Base-by-base conservation (phyloP, 2,888 invertebrate species). In the Pollenia amentaria region DNA sequence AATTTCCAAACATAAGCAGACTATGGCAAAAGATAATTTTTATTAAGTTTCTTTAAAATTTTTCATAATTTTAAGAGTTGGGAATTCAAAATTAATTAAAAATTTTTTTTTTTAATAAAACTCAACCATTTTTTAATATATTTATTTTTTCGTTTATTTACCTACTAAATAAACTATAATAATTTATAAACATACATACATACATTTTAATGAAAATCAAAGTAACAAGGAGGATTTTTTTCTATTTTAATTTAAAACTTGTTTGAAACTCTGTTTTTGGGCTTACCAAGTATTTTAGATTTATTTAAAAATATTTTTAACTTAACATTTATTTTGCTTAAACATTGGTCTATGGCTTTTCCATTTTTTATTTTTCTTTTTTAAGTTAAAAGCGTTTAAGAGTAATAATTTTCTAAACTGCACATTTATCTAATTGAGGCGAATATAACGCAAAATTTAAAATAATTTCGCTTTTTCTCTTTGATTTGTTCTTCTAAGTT, bases 251-350 rank as follows among this genome's bases (percentile, higher is more conserved):
- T 14, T 46, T 57, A 57, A 55, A 57, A 57, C 40, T 57, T 18
- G 14, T 57, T 78, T 72, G 69, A 79, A 79, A 79, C 78, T 70
- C 51, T 79, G 48, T 42, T 57, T 14, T 48, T 38, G 67, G 40
- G 8, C 69, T 69, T 48, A 55, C 42, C 29, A 42, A 48, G 40
- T 53, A 42, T 12, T 51, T 69, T 46, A 16, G 7, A 60, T 60
- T 14, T 29, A 57, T 78, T 48, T 60, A 53, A 55, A 53, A 29
- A 55, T 55, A 51, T 65, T 53, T 8, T 46, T 38, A 53, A 38
- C 8, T 40, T 18, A 53, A 40, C n/a, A 40, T 69, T 69, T 38
- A 11, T n/a, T 46, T 67, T 29, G 38, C 38, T 53, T 14, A 48
- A 67, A 8, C 12, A 44, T 81, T 81, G 73, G 65, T 81, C 73